A percentile compares a stretch with the other conserved stretches of the same genome.
Conservation (phyloP, 2,888 invertebrate species). For the Axea sp. region DNA sequence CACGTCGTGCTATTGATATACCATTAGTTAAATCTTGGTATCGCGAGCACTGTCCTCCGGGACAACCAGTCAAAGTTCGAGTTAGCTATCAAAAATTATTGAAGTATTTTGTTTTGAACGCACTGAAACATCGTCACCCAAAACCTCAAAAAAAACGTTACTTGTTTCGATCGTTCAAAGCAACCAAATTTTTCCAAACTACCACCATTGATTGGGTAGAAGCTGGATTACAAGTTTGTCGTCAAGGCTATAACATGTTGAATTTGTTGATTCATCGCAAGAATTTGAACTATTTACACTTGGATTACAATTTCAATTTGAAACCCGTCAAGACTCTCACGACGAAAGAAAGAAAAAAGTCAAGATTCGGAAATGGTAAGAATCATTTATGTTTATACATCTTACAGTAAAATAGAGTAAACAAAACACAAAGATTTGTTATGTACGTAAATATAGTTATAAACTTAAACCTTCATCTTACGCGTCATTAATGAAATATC, state of each 20-base stretch:
- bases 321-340: slow-evolving; percentile 99
- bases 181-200: slow-evolving; percentile 99
- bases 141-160: slow-evolving; percentile 99
- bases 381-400: no score
- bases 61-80: slow-evolving; percentile 98
- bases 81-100: slow-evolving; percentile 99
- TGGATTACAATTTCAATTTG: slow-evolving; percentile 99
- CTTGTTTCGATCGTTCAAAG: slow-evolving; percentile 98
- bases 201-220: slow-evolving; percentile 99
- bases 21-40: slow-evolving; percentile 99
- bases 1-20: slow-evolving; percentile 96
- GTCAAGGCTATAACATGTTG: slow-evolving; percentile 99
- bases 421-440: no score
- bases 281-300: slow-evolving; percentile 98
- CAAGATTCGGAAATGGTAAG: slow-evolving; percentile 94
- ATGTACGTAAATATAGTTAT: no score
- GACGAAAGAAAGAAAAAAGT: slow-evolving; percentile 99
- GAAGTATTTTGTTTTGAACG: slow-evolving; percentile 99
- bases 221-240: slow-evolving; percentile 97
- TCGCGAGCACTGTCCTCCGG: slow-evolving; percentile 95
- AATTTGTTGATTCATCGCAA: slow-evolving; percentile 99
- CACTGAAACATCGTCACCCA: slow-evolving; percentile 97
- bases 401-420: no score
- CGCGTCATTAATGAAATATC: no score
- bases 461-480: no score